Conservation (phyloP, 2,888 invertebrate species). For the Hydrotaea diabolus region DNA sequence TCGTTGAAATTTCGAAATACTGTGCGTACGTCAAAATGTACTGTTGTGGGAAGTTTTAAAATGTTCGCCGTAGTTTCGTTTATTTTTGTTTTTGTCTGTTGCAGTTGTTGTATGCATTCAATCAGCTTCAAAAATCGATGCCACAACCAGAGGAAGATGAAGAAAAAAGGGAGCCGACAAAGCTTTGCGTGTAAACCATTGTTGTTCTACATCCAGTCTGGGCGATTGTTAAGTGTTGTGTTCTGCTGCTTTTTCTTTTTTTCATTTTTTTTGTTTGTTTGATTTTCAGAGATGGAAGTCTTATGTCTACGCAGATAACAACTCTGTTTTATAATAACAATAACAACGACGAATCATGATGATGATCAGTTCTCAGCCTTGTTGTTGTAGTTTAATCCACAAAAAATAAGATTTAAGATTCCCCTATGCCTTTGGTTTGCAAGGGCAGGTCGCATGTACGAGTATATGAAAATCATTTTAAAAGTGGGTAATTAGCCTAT, state of each 20-base stretch:
- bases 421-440: not conserved
- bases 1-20: not conserved
- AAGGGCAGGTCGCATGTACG: not conserved
- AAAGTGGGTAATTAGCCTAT: slow-evolving; percentile 71
- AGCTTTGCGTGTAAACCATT: slow-evolving; percentile 67
- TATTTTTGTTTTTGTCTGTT: not conserved
- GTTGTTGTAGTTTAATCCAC: not conserved
- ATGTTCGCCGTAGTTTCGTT: slow-evolving; percentile 35
- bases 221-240: slow-evolving; percentile 41
- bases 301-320: slow-evolving; percentile 59
- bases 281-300: slow-evolving; percentile 67
- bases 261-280: slow-evolving; percentile 32
- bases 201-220: slow-evolving; percentile 59
- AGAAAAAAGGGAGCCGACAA: slow-evolving; percentile 61
- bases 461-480: slow-evolving; percentile 64
- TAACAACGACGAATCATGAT: slow-evolving; percentile 18
- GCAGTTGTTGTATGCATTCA: slow-evolving; percentile 47
- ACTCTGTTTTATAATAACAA: slow-evolving; percentile 37
- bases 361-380: slow-evolving; percentile 20
- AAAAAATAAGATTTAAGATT: slow-evolving; percentile 42
- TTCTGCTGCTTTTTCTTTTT: slow-evolving; percentile 26
- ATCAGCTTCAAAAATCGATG: slow-evolving; percentile 54
- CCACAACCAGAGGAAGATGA: slow-evolving; percentile 32
- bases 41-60: slow-evolving; percentile 54
- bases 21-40: slow-evolving; percentile 22